Evolutionary conservation across 2,797 vertebrate species (phyloP), one percentile per base, ranked within the genome.

Genomic region (Chelmon rostratus): DNA sequence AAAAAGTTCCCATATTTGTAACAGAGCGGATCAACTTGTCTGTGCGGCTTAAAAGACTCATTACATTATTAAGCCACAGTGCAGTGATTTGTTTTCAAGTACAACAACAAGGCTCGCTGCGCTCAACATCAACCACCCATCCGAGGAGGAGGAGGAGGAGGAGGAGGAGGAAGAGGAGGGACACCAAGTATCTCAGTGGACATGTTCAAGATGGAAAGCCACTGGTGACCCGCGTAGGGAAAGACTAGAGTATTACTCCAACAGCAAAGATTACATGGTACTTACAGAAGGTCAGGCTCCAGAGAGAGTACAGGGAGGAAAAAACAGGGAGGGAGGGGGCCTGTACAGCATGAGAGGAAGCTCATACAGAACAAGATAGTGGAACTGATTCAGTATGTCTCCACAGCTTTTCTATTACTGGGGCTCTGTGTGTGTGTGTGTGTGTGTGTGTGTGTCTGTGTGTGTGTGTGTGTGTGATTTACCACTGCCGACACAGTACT

Each of bases 1-100:
- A 92, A 85, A 77, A 92, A 90, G 89, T 93, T 92, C 63, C 67
- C 75, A 83, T 88, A 87, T 93, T 94, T 93, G 92, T 91, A 92
- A 85, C 64, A 12, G 76, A 89, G 83, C 72, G 84, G 92, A 95
- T 94, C 91, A 94, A 92, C 90, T 94, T 92, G 92, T 94, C 91
- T 72, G 66, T 25, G 15, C 78, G 12, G 92, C 91, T 94, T 94
- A 93, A 94, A 92, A 82, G 84, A 84, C 85, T 87, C 85, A 73
- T 88, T 90, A 93, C 91, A 93, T 92, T 87, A 89, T 90, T 88
- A 90, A 90, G 91, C 89, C 87, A 89, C 73, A 78, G 62, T 47
- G 77, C 76, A 46, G 73, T 81, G 88, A 93, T 92, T 94, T 89
- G 88, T 94, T 92, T 90, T 89, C 78, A 86, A 90, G 88, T 82